Evolutionary conservation across 2,113 vertebrate genomes (phyloP), one percentile per base, ranked within the genome.

Genomic region (Desmodus rotundus): DNA sequence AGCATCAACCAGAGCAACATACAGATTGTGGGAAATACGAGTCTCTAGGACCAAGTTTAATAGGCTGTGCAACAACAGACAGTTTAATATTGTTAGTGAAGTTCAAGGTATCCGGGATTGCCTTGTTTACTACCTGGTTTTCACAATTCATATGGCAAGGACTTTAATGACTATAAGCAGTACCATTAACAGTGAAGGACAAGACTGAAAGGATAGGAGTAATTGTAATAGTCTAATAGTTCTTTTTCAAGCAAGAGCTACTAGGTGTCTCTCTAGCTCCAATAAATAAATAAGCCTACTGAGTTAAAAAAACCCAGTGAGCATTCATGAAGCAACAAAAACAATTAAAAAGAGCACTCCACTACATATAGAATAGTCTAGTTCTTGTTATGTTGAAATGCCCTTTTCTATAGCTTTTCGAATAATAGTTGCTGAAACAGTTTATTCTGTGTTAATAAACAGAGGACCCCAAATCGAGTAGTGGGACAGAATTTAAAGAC

Each of bases 101-200:
- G 43, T 78, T 96, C 31, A n/a, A 58, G 45, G 17, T 91, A 47
- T 90, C 85, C 5, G 8, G 47, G 41, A 90, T 87, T 83, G 70
- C 31, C 61, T 81, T 77, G 47, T 87, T 92, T 87, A 7, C 4
- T 87, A 45, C 19, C 72, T 91, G 20, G 83, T 95, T 86, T 78
- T 67, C 67, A 77, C 43, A 82, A 63, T 92, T 92, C 22, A n/a
- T 41, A 63, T 81, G 81, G 72, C 43, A 68, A 91, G 38, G 43
- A 38, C 81, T 82, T 89, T 74, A 85, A 65, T 95, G 76, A 94
- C 41, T 89, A 0, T 96, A 72, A 92, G 83, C 93, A 95, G 88
- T 89, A 24, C 52, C 20, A 85, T 17, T 56, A 81, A 45, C 67
- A 76, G 91, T 72, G 20, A 94, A 94, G 63, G 47, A 38, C 65